These are phyloP conservation scores for Drosophila austrosaltans DNA, from an alignment of 2,888 invertebrate species.

Conservation along the genomic window DNA sequence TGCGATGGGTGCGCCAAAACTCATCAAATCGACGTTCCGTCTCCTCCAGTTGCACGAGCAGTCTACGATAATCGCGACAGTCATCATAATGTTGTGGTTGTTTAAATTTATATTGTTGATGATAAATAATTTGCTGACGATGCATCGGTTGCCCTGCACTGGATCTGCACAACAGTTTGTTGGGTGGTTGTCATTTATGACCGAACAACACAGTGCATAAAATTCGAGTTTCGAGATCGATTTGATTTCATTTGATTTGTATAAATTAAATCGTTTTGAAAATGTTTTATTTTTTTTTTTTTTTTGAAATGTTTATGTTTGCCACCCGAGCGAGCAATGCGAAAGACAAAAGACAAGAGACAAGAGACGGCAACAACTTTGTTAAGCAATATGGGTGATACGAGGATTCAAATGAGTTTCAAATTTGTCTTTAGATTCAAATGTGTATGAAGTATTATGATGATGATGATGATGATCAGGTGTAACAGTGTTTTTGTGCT, in stretches of 20 bases:
- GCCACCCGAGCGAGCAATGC: constrained; percentile 32
- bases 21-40: constrained; percentile 96
- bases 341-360: constrained; percentile 54
- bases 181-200: constrained; percentile 36
- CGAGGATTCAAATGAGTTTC: constrained; percentile 44
- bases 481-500: constrained; percentile 13
- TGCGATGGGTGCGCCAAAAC: constrained; percentile 97
- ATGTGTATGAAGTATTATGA: constrained; percentile 4
- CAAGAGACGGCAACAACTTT: constrained; percentile 72
- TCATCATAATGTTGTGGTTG: constrained; percentile 83
- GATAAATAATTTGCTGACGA: constrained; percentile 81
- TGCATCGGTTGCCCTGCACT: constrained; percentile 83
- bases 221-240: constrained; percentile 34
- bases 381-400: constrained; percentile 61
- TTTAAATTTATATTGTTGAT: constrained; percentile 81
- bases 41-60: constrained; percentile 96
- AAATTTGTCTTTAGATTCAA: constrained; percentile 17
- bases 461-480: background rate
- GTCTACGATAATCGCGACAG: constrained; percentile 86
- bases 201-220: constrained; percentile 18
- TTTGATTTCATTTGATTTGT: constrained; percentile 7
- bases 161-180: constrained; percentile 77
- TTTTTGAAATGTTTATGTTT: constrained; percentile 17
- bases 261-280: constrained; percentile 19
- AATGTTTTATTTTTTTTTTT: constrained; percentile 16